Percentiles rank a stretch among this genome's conserved stretches.
These are phyloP conservation scores for Bombus waltoni DNA, from an alignment of 1,140 invertebrate species.

Conservation along the genomic window DNA sequence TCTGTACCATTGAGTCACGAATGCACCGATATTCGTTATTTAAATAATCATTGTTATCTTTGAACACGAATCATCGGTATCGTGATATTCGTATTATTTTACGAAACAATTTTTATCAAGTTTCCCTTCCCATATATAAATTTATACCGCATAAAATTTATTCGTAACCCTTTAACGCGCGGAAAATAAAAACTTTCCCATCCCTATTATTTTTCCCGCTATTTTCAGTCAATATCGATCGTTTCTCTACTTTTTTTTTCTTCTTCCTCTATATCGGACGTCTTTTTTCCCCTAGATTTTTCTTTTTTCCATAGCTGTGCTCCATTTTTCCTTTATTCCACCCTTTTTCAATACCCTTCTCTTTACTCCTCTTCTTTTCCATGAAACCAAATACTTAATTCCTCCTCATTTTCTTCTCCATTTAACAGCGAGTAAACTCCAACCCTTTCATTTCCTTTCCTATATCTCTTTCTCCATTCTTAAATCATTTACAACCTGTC, in stretches of 20 bases:
- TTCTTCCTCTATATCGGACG: too few relatives aligned
- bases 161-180: neutral
- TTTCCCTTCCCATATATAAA: neutral
- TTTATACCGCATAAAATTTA: neutral
- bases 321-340: neutral
- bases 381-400: neutral
- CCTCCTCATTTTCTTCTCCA: neutral
- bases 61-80: too few relatives aligned
- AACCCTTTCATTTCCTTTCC: too few relatives aligned
- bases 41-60: too few relatives aligned
- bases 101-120: too few relatives aligned
- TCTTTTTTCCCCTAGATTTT: neutral
- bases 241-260: too few relatives aligned
- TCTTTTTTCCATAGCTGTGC: neutral
- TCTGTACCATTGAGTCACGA: too few relatives aligned
- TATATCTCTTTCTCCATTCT: neutral
- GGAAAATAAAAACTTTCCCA: neutral
- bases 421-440: too few relatives aligned
- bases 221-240: neutral
- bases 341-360: neutral
- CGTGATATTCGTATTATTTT: too few relatives aligned
- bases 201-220: neutral
- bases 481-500: neutral
- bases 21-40: too few relatives aligned
- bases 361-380: too few relatives aligned